Conservation (phyloP, 1,140 invertebrate genomes). For the Augochlora pura region DNA sequence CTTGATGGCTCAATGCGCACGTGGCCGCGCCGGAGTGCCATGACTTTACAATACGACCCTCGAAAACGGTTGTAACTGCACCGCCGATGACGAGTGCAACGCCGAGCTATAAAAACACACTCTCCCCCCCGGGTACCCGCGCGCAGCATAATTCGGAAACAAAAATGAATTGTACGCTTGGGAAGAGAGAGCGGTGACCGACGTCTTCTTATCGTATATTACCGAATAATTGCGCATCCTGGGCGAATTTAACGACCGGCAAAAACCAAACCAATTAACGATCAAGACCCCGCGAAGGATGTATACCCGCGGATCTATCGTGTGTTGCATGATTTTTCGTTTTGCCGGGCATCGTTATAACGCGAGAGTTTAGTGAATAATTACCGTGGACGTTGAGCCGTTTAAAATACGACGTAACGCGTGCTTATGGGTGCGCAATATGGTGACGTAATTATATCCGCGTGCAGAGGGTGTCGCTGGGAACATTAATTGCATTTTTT, state of each 20-base stretch:
- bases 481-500: no score
- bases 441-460: no score
- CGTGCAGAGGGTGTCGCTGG: no score
- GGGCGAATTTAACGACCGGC: neutral
- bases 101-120: constrained; percentile 53
- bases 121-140: neutral
- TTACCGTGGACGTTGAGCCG: no score
- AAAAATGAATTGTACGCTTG: constrained; percentile 1
- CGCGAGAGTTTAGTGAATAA: no score
- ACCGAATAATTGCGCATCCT: neutral
- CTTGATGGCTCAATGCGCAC: constrained; percentile 60
- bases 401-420: no score
- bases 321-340: no score
- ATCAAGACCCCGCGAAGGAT: neutral
- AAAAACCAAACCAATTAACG: neutral
- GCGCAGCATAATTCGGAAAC: constrained; percentile 24
- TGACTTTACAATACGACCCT: constrained; percentile 50
- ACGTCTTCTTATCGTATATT: neutral
- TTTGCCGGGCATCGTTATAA: no score
- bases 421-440: no score
- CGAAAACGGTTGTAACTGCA: constrained; percentile 43
- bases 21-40: constrained; percentile 37
- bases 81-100: constrained; percentile 2
- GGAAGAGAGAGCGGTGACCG: neutral
- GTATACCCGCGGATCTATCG: no score